These are phyloP conservation scores for Buathra laborator DNA, from an alignment of 2,888 invertebrate species.

Conservation along the genomic window DNA sequence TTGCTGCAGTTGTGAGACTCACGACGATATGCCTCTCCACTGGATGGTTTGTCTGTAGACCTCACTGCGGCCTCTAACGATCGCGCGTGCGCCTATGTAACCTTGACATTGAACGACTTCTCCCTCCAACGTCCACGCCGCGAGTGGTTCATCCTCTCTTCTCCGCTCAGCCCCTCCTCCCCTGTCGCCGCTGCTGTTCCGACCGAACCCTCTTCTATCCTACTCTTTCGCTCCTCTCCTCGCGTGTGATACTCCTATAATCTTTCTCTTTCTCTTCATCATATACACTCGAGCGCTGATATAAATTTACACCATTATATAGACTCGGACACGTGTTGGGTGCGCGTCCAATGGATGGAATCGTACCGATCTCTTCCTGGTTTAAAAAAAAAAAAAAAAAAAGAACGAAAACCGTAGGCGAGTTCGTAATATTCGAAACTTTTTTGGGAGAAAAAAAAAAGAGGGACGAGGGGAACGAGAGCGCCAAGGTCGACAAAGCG, in stretches of 20 bases:
- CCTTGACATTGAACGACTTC: conserved; percentile 81
- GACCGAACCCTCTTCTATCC: conserved; percentile 47
- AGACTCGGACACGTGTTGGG: conserved; percentile 14
- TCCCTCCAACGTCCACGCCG: conserved; percentile 56
- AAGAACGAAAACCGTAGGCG: not conserved
- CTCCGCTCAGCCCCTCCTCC: conserved; percentile 39
- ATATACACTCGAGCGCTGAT: not conserved
- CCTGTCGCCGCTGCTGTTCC: conserved; percentile 36
- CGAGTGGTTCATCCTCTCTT: conserved; percentile 47
- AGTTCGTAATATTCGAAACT: conserved; percentile 41
- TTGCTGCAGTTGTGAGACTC: conserved; percentile 19
- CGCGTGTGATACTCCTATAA: conserved; percentile 6
- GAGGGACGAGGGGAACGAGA: not conserved
- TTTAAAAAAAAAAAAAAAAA: conserved; percentile 6
- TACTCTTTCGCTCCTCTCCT: conserved; percentile 39
- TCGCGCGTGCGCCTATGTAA: conserved; percentile 78
- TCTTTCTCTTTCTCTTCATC: conserved; percentile 11
- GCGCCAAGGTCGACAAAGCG: conserved; percentile 35
- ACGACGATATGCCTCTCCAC: conserved; percentile 15
- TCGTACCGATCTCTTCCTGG: conserved; percentile 37
- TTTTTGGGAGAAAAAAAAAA: not conserved
- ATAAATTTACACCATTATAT: conserved; percentile 52
- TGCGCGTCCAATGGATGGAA: not conserved
- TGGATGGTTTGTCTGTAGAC: conserved; percentile 25
- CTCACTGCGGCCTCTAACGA: conserved; percentile 44